phyloP scores from a whole-genome alignment of 2,113 vertebrate species.

The Nothobranchius kuhntae region DNA sequence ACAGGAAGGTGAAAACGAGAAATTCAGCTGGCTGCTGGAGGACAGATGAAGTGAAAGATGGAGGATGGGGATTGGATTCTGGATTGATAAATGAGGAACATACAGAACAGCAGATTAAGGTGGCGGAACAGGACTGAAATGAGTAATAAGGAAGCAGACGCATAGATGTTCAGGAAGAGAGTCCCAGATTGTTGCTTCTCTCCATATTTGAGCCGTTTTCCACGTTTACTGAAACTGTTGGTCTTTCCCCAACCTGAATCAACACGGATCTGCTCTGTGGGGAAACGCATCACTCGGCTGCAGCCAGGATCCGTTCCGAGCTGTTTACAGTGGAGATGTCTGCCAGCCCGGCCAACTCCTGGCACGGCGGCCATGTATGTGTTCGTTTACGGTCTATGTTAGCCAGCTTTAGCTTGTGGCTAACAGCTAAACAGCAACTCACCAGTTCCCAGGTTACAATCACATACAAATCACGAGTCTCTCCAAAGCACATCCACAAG shows the following conservation, averaged over 20 bases:
- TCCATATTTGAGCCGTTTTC: neutral
- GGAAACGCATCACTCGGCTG: neutral
- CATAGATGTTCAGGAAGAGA: neutral
- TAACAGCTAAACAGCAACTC: too few relatives aligned
- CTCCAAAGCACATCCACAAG: too few relatives aligned
- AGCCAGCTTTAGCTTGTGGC: too few relatives aligned
- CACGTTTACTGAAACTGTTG: neutral
- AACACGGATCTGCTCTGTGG: neutral
- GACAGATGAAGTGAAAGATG: neutral
- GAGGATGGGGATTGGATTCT: slow-evolving; percentile 15
- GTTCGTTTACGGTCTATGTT: too few relatives aligned
- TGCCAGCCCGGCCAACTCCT: neutral
- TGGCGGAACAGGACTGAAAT: neutral
- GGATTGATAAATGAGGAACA: slow-evolving; percentile 18
- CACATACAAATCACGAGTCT: too few relatives aligned
- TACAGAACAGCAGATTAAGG: slow-evolving; percentile 9
- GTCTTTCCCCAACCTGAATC: neutral
- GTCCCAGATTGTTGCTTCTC: neutral
- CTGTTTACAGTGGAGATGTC: neutral
- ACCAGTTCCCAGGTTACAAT: too few relatives aligned
- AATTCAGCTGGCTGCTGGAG: neutral
- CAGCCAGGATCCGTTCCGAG: neutral
- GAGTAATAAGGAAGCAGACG: neutral
- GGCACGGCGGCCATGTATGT: too few relatives aligned
- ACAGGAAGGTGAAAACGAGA: neutral